These are phyloP conservation scores for Magallana ariakensis DNA, from an alignment of 1,140 invertebrate species.

Conservation along the genomic window DNA sequence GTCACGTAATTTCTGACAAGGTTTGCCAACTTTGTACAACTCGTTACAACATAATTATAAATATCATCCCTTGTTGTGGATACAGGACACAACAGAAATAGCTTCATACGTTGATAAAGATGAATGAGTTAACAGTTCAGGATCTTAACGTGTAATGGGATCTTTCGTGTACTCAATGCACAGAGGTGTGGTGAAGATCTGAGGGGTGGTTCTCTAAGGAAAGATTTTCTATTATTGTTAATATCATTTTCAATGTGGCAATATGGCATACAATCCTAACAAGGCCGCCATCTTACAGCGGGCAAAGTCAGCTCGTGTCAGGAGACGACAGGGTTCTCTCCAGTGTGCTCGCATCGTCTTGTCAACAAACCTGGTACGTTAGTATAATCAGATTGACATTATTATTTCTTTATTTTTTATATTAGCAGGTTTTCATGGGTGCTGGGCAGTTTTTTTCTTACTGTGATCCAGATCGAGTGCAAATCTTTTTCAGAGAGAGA, in stretches of 20 bases:
- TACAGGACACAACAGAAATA: constrained; percentile 5
- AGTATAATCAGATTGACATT: too few relatives aligned
- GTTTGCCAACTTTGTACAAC: too few relatives aligned
- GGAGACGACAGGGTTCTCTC: neutral
- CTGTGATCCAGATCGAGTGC: too few relatives aligned
- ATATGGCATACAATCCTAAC: constrained; percentile 1
- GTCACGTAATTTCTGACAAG: too few relatives aligned
- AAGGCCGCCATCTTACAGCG: constrained; percentile 10
- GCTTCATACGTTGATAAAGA: neutral
- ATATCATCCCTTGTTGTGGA: neutral
- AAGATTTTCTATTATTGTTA: neutral
- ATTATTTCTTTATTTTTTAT: too few relatives aligned
- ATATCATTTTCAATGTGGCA: neutral
- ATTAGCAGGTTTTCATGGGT: too few relatives aligned
- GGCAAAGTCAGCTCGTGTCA: neutral
- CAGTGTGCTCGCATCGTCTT: neutral
- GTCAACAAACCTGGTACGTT: neutral
- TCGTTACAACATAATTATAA: too few relatives aligned
- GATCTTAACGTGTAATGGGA: neutral
- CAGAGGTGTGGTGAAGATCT: neutral
- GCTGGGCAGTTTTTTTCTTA: too few relatives aligned
- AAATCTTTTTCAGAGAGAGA: too few relatives aligned
- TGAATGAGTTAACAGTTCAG: neutral
- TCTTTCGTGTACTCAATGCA: neutral
- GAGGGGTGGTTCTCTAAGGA: too few relatives aligned